These are phyloP conservation scores for Drosophila ficusphila DNA, from an alignment of 1,140 invertebrate species.

Conservation along the genomic window DNA sequence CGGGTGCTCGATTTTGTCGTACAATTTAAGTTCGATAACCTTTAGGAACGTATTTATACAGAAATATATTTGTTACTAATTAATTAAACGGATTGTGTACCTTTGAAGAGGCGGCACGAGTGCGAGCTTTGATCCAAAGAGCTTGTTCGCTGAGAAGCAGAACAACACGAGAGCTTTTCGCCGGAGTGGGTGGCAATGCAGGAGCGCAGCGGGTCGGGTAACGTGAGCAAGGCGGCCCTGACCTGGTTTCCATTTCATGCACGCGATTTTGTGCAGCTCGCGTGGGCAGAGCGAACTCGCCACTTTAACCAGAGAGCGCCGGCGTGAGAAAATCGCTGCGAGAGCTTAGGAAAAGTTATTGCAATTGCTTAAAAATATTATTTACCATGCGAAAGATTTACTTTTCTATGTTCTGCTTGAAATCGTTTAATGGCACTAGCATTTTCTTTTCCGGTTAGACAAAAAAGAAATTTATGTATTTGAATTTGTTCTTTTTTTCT, in stretches of 20 bases:
- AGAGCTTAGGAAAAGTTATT: background rate
- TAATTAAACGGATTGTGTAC: conserved; percentile 61
- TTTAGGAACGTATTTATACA: conserved; percentile 78
- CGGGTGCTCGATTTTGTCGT: conserved; percentile 72
- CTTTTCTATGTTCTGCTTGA: too few relatives aligned
- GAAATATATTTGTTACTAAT: conserved; percentile 82
- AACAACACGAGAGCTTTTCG: conserved; percentile 41
- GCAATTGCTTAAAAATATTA: conserved; percentile 1
- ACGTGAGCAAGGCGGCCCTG: conserved; percentile 81
- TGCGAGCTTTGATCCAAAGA: conserved; percentile 23
- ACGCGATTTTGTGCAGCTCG: conserved; percentile 74
- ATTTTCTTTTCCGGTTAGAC: too few relatives aligned
- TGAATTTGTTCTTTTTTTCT: too few relatives aligned
- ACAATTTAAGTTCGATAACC: conserved; percentile 75
- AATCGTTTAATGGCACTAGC: too few relatives aligned
- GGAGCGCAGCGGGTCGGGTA: conserved; percentile 24
- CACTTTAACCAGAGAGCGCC: conserved; percentile 38
- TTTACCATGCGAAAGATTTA: background rate
- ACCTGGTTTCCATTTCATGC: conserved; percentile 75
- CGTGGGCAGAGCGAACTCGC: conserved; percentile 56
- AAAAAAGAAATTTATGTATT: too few relatives aligned
- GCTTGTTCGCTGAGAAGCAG: conserved; percentile 37
- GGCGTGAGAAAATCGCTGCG: conserved; percentile 45
- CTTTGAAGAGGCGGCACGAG: conserved; percentile 20
- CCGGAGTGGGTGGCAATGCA: background rate